Evolutionary conservation across 2,888 invertebrate species (phyloP), one percentile per base, ranked within the genome.

Genomic region (Pomacea canaliculata): DNA sequence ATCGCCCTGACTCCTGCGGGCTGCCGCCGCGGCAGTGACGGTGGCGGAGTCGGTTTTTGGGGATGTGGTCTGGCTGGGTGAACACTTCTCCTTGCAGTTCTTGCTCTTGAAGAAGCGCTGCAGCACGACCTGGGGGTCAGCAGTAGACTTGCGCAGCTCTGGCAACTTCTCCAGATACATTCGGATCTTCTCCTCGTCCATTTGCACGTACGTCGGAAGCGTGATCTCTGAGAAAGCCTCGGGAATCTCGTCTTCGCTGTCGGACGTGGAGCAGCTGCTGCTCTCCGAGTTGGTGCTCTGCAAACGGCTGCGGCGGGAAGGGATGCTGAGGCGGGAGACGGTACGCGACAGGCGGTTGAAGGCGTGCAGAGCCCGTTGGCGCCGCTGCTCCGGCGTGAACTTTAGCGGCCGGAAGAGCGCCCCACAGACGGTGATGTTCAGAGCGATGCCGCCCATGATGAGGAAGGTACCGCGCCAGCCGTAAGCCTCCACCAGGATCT

Each of bases 161-260:
- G 74, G 74, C 37, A 74, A 51, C 69, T 69, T 74, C 9, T 74
- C 74, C 12, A 74, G 67, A 37, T 74, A 74, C 67, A 74, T 69
- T n/a, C 60, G 37, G 9, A 74, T 74, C 2, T 67, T 60, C 60
- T 74, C 74, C 27, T 69, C 62, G 48, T 74, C 69, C 13, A 60
- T 81, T 12, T 83, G 80, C 10, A 96, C 94, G 87, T 94, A 97
- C 0, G 96, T 97, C 0, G 96, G 97, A 77, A 97, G 91, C 86
- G 95, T 95, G 18, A 96, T 94, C 84, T 96, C 92, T 19, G 96
- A 96, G 77, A 84, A 84, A 62, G 85, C 84, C 51, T 83, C 79
- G 19, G 79, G 81, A 65, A 83, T 83, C 37, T 74, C 70, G 63
- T 70, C 70, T 63, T 78, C 77, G 19, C 80, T 79, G 48, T 82